A percentile compares a stretch with the other conserved stretches of the same genome.
Evolutionary conservation across 2,888 invertebrate species (phyloP).

Genomic region (Hyalella azteca): DNA sequence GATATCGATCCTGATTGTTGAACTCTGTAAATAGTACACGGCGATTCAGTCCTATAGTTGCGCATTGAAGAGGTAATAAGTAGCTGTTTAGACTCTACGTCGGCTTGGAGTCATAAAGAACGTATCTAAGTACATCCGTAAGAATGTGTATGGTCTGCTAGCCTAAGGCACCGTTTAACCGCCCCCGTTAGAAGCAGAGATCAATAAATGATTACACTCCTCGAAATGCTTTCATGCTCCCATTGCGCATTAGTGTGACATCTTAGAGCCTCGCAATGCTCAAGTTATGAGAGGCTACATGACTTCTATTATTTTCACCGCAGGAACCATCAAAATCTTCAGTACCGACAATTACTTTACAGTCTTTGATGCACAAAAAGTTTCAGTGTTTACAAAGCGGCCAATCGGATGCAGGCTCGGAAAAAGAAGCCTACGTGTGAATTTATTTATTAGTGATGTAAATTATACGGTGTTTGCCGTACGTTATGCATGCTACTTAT

Average conservation of each 20-base stretch:
- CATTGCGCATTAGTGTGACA: constrained; percentile 26
- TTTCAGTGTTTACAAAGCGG: constrained; percentile 17
- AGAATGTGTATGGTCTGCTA: not conserved
- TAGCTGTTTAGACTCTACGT: constrained; percentile 12
- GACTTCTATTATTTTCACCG: constrained; percentile 28
- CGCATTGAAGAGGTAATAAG: constrained; percentile 24
- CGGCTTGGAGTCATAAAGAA: not conserved
- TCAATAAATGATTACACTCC: constrained; percentile 30
- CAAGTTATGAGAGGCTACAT: constrained; percentile 18
- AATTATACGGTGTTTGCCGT: constrained; percentile 4
- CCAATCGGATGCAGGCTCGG: constrained; percentile 14
- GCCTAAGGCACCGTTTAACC: not conserved
- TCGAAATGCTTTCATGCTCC: constrained; percentile 14
- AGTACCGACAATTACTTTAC: constrained; percentile 20
- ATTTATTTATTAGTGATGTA: constrained; percentile 33
- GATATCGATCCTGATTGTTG: no score
- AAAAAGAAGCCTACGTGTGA: constrained; percentile 1
- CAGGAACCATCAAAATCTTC: constrained; percentile 12
- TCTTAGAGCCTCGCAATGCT: constrained; percentile 21
- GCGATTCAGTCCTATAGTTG: not conserved
- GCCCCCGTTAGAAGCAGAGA: not conserved
- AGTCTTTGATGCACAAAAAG: constrained; percentile 10
- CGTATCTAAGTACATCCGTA: not conserved
- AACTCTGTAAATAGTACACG: no score
- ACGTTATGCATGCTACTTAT: constrained; percentile 10